Evolutionary conservation across 2,888 invertebrate species (phyloP).

Genomic region (Apamea crenata): DNA sequence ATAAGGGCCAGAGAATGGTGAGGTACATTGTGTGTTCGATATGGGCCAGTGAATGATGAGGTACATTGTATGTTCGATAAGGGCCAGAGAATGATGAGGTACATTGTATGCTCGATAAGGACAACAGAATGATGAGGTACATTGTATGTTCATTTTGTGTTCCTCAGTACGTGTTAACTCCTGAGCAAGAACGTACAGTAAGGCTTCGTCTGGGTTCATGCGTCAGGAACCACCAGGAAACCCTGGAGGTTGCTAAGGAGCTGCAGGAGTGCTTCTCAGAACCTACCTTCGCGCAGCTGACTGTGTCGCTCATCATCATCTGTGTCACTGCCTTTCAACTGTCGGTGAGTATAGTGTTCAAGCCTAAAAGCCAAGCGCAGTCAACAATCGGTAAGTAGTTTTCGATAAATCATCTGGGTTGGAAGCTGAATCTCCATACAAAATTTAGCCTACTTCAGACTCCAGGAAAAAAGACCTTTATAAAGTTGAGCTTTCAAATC

Average conservation of each 20-base stretch:
- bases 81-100: no score
- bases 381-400: neutral
- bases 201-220: slow-evolving; percentile 73
- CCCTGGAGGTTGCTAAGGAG: slow-evolving; percentile 73
- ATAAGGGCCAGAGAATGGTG: no score
- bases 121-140: no score
- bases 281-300: slow-evolving; percentile 87
- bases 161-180: slow-evolving; percentile 68
- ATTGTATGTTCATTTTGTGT: neutral
- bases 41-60: no score
- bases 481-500: neutral
- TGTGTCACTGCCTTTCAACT: slow-evolving; percentile 89
- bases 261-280: slow-evolving; percentile 85
- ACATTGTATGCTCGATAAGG: no score
- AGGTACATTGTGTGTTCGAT: no score
- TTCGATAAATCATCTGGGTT: neutral
- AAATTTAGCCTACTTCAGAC: neutral
- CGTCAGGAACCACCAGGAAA: slow-evolving; percentile 78
- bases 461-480: neutral
- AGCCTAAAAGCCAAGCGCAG: neutral
- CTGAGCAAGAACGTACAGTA: slow-evolving; percentile 72
- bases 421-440: neutral
- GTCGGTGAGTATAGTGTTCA: slow-evolving; percentile 78
- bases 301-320: slow-evolving; percentile 88
- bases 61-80: no score